Evolutionary conservation across 2,113 vertebrate genomes (phyloP), one percentile per base, ranked within the genome.

Genomic region (Syngnathus typhle): DNA sequence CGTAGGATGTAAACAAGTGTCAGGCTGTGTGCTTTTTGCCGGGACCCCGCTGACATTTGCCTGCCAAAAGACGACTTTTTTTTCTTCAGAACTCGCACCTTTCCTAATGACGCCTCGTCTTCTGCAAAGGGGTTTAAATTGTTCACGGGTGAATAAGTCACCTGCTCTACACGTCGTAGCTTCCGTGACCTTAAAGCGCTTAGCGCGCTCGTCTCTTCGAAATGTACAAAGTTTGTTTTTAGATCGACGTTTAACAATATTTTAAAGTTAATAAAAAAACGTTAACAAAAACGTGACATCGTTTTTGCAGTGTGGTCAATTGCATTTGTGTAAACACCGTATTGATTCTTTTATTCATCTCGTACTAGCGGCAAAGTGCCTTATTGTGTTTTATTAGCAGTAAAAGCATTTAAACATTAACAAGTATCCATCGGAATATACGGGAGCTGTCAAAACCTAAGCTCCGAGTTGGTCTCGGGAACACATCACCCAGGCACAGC

Each of bases 391-490:
- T 80, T 83, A 82, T 78, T 73, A 75, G 77, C 73, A 71, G 79
- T 72, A 68, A 74, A 83, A 83, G 79, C 81, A 59, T 88, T 91
- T 91, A 89, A 91, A 91, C 79, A 88, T 91, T 86, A 87, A 88
- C 76, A 83, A 85, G 76, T 72, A 87, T 88, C 78, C 83, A 82
- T 88, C 77, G 73, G 65, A 73, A 87, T 87, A 87, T 87, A 83
- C 77, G 78, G 67, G 36, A 52, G 77, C 84, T 91, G 88, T 88
- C 87, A 84, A 77, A 13, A 55, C 32, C 39, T 12, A 37, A 67
- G 69, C 76, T 67, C 54, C 51, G 64, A 67, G 59, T 19, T 47
- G 68, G 79, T 74, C 55, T 41, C 68, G 79, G 43, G 69, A 80
- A 88, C 80, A 76, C 82, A 77, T 82, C 80, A 80, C 84, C 78